phyloP scores from a whole-genome alignment of 2,797 vertebrate genomes.

The Bryconaethiops microstoma region DNA sequence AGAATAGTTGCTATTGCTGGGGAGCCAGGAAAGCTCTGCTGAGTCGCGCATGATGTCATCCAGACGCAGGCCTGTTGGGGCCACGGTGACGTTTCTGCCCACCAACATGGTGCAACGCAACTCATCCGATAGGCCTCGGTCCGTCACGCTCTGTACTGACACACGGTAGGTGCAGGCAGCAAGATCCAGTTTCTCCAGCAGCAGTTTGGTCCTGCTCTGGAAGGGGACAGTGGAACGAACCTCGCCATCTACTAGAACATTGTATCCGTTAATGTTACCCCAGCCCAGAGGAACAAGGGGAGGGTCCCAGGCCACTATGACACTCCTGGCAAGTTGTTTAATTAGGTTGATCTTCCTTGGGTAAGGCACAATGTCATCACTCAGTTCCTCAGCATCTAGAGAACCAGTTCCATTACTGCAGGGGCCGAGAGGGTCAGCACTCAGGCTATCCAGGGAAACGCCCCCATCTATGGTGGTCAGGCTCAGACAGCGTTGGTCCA shows the following conservation, averaged over 20 bases:
- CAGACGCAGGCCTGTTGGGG: conserved; percentile 89
- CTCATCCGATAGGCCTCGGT: conserved; percentile 87
- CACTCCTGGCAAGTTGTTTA: conserved; percentile 96
- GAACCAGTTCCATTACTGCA: conserved; percentile 84
- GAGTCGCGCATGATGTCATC: conserved; percentile 90
- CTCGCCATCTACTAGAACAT: conserved; percentile 90
- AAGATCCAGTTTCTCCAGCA: conserved; percentile 94
- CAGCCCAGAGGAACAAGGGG: conserved; percentile 87
- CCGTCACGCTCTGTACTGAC: conserved; percentile 88
- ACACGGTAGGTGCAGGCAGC: conserved; percentile 88
- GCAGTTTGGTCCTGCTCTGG: conserved; percentile 86
- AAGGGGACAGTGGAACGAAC: conserved; percentile 81
- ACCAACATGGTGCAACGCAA: conserved; percentile 93
- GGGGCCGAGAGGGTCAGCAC: conserved; percentile 69
- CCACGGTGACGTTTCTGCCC: conserved; percentile 91
- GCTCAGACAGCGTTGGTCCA: conserved; percentile 74
- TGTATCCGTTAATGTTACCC: conserved; percentile 91
- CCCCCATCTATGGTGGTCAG: conserved; percentile 72
- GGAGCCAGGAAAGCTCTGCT: conserved; percentile 93
- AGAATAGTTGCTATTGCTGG: conserved; percentile 96
- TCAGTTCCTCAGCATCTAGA: conserved; percentile 83
- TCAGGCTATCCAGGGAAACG: conserved; percentile 68
- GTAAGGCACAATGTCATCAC: conserved; percentile 96
- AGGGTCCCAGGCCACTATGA: conserved; percentile 97
- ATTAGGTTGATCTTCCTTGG: conserved; percentile 95